Base-by-base conservation (phyloP, 2,888 invertebrate genomes). In the Tenodera sinensis region DNA sequence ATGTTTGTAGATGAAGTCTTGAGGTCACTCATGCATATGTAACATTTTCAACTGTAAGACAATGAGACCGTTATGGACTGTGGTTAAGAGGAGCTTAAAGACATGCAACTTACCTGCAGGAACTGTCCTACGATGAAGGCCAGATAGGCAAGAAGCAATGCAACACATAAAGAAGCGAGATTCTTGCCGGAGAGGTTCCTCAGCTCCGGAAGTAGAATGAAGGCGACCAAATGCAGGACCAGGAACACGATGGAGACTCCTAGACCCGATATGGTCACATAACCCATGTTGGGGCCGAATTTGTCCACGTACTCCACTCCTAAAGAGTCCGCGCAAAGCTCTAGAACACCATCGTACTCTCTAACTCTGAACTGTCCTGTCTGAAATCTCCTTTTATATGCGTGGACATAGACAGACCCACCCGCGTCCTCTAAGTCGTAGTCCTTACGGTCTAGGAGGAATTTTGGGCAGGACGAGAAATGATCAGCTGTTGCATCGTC, bases 131-230 rank as follows among this genome's bases (percentile, higher is more conserved):
- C 92, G 89, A 94, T 92, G 92, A 94, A 94, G 83, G 93, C 92
- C n/a, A 92, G 90, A 91, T 95, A 94, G 1, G 94, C 94, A 12
- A 93, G 91, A 88, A 95, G 92, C 15, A 95, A 92, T 0, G 94
- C 92, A 28, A 93, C 91, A 87, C 94, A 93, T 20, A 94, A 92
- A n/a, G 94, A 94, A n/a, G 94, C 93, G 84, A 95, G 91, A 91
- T 94, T 94, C 91, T 94, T 94, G 28, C 94, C 95, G 6, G 94
- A 94, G 71, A 94, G 92, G 91, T 94, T 95, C 83, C 94, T 92
- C 84, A 95, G 92, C 87, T 94, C 93, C 0, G 94, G 93, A 28
- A 94, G 93, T 28, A 93, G 89, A 42, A 92, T 91, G 91, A 94
- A 94, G 1, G 94, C 94, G 4, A 93, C 90, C 27, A 95, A 92